Evolutionary conservation across 2,797 vertebrate genomes (phyloP).

Genomic region (Siniperca scherzeri): DNA sequence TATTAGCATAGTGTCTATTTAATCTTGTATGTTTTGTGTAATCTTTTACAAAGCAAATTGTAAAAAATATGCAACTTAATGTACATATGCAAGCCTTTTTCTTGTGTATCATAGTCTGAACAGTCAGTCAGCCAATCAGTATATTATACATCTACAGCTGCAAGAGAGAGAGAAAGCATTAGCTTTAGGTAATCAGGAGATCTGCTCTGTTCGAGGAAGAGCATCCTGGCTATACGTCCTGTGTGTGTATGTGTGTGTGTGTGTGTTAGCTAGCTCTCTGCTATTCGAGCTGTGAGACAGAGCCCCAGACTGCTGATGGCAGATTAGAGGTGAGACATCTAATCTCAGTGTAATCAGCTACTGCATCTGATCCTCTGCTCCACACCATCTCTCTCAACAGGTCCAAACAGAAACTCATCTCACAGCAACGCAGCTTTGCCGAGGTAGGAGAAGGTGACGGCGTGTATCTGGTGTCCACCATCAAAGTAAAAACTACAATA

Average conservation of each 20-base stretch:
- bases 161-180: conserved; percentile 54
- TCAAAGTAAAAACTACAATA: conserved; percentile 1
- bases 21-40: not conserved
- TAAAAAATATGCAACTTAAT: not conserved
- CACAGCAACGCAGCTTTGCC: conserved; percentile 38
- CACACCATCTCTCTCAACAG: conserved; percentile 74
- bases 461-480: conserved; percentile 45
- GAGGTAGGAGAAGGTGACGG: conserved; percentile 31
- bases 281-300: conserved; percentile 70
- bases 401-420: conserved; percentile 79
- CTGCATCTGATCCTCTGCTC: conserved; percentile 79
- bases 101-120: conserved; percentile 25
- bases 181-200: conserved; percentile 68
- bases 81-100: conserved; percentile 12
- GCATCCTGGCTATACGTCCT: conserved; percentile 66
- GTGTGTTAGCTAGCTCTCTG: conserved; percentile 43
- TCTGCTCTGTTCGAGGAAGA: conserved; percentile 68
- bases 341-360: conserved; percentile 79
- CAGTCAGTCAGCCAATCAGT: conserved; percentile 37
- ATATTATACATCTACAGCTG: conserved; percentile 44
- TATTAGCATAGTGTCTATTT: not conserved
- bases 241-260: conserved; percentile 24
- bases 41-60: not conserved
- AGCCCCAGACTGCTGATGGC: conserved; percentile 76
- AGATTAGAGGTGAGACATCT: conserved; percentile 83